A percentile compares a stretch with the other conserved stretches of the same genome.
These are phyloP conservation scores for Urechis unicinctus DNA, from an alignment of 2,888 invertebrate species.

Conservation along the genomic window DNA sequence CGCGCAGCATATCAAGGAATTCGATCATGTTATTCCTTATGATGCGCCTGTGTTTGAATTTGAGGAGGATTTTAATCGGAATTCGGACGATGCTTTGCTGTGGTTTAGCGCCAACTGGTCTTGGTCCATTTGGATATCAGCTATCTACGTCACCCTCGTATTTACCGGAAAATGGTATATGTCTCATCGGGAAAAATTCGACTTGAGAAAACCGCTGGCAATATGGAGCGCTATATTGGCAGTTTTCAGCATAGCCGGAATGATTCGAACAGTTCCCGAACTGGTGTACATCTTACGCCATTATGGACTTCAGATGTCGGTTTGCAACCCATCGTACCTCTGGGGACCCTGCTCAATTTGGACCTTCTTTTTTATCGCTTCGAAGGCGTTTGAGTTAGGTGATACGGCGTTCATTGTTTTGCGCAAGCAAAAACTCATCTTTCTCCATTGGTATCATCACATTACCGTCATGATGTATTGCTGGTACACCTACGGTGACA, in stretches of 20 bases:
- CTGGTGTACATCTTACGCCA: conserved; percentile 79
- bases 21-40: too few relatives aligned
- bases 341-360: conserved; percentile 79
- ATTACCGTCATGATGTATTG: conserved; percentile 52
- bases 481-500: conserved; percentile 50
- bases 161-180: conserved; percentile 91
- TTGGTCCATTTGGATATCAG: conserved; percentile 73
- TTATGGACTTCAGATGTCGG: conserved; percentile 89
- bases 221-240: conserved; percentile 90
- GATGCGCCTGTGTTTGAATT: conserved; percentile 54
- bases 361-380: conserved; percentile 94
- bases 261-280: conserved; percentile 81
- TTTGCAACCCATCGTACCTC: conserved; percentile 64
- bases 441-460: conserved; percentile 57
- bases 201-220: conserved; percentile 76
- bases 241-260: conserved; percentile 87
- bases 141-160: conserved; percentile 79
- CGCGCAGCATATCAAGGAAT: too few relatives aligned
- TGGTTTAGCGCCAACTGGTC: conserved; percentile 98
- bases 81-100: conserved; percentile 75
- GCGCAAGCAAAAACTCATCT: conserved; percentile 54
- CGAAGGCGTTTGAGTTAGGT: conserved; percentile 88
- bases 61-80: conserved; percentile 89
- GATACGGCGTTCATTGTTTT: conserved; percentile 53
- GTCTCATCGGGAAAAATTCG: conserved; percentile 84